phyloP scores from a whole-genome alignment of 2,888 invertebrate genomes.

The Muscina levida region DNA sequence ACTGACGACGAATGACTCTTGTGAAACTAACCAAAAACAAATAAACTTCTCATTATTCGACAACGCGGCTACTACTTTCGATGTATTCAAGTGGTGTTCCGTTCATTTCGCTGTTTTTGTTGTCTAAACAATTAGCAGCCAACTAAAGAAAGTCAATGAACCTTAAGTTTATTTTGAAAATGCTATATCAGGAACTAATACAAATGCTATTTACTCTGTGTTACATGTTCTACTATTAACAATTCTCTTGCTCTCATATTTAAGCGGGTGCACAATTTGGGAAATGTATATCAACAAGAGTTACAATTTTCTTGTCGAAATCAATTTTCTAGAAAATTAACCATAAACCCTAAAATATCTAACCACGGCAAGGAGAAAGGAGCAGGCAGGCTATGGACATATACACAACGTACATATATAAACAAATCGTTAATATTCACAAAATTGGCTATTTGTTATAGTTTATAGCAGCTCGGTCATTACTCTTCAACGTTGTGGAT shows the following conservation, averaged over 20 bases:
- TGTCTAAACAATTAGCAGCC: not conserved
- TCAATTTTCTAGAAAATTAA: slow-evolving; percentile 25
- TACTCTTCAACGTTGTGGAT: not conserved
- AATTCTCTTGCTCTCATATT: too few relatives aligned
- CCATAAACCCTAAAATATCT: not conserved
- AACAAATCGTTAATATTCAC: slow-evolving; percentile 1
- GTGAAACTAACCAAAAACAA: not conserved
- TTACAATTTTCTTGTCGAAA: not conserved
- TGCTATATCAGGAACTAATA: not conserved
- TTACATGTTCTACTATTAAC: too few relatives aligned
- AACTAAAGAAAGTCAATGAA: slow-evolving; percentile 52
- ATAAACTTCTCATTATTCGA: not conserved
- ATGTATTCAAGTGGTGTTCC: not conserved
- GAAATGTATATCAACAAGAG: not conserved
- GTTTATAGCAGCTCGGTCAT: too few relatives aligned
- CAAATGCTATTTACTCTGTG: not conserved
- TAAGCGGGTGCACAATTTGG: not conserved
- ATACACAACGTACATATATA: not conserved
- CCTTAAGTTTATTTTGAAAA: slow-evolving; percentile 44
- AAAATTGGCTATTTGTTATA: not conserved
- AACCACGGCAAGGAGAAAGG: not conserved
- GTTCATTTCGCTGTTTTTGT: not conserved
- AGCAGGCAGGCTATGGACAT: too few relatives aligned
- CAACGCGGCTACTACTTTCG: not conserved
- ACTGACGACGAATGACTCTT: too few relatives aligned